These are phyloP conservation scores for Sebastes vulpes DNA, from an alignment of 2,797 vertebrate species.

Conservation along the genomic window DNA sequence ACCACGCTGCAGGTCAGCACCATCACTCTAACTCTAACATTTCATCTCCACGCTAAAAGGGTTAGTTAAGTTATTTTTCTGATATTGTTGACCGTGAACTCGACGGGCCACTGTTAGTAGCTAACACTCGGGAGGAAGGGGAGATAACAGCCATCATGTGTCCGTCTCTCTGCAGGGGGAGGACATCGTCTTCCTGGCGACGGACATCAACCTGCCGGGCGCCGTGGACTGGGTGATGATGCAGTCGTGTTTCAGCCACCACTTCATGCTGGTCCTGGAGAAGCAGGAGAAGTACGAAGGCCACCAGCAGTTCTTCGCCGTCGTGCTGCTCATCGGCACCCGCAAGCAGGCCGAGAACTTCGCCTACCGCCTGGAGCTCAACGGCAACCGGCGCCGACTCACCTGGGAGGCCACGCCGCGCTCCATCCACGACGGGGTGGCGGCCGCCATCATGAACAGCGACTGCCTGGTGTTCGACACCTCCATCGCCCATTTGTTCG, in stretches of 20 bases:
- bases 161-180: slow-evolving; percentile 70
- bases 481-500: slow-evolving; percentile 86
- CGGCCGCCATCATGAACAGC: slow-evolving; percentile 88
- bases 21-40: too few species aligned
- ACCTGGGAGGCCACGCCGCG: slow-evolving; percentile 89
- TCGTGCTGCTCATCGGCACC: slow-evolving; percentile 88
- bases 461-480: slow-evolving; percentile 89
- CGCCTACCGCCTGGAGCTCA: slow-evolving; percentile 88
- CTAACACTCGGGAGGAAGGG: too few species aligned
- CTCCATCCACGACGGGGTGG: slow-evolving; percentile 88
- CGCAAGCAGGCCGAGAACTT: slow-evolving; percentile 88
- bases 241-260: slow-evolving; percentile 85
- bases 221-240: slow-evolving; percentile 87
- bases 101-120: too few species aligned
- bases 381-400: slow-evolving; percentile 87
- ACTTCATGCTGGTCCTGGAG: slow-evolving; percentile 86
- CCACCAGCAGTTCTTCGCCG: slow-evolving; percentile 89
- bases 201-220: slow-evolving; percentile 83
- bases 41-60: too few species aligned
- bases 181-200: slow-evolving; percentile 86
- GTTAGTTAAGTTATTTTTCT: too few species aligned
- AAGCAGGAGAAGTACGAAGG: slow-evolving; percentile 87
- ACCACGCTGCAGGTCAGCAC: too few species aligned
- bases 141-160: too few species aligned
- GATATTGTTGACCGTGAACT: too few species aligned